phyloP scores from a whole-genome alignment of 2,113 vertebrate genomes.

The Leptocoma aspasia region DNA sequence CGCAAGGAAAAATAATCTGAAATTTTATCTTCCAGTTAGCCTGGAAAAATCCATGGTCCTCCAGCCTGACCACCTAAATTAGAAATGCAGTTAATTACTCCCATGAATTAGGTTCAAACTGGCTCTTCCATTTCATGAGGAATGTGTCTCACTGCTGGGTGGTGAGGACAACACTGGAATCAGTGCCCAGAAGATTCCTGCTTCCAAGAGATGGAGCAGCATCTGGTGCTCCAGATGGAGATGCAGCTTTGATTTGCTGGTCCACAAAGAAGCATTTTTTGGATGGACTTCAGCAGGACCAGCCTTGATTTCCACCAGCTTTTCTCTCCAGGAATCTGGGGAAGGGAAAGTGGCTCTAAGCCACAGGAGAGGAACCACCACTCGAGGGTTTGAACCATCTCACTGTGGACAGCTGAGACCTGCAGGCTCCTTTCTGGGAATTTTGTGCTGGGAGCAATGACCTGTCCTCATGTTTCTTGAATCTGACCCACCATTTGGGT shows the following conservation, averaged over 20 bases:
- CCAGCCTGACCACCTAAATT: not conserved
- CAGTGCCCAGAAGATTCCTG: not conserved
- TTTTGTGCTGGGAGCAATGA: not conserved
- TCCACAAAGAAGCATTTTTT: not conserved
- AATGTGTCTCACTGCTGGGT: not conserved
- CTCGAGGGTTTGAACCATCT: not conserved
- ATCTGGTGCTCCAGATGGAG: not conserved
- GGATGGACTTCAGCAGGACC: not conserved
- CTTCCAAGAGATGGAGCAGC: not conserved
- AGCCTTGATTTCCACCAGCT: not conserved
- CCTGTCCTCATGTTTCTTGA: not conserved
- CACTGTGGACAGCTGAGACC: not conserved
- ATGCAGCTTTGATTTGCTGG: rapidly evolving
- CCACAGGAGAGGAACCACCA: not conserved
- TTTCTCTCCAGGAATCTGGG: not conserved
- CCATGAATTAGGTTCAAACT: not conserved
- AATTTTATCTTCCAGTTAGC: not conserved
- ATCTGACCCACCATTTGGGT: not conserved
- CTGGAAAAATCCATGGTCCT: not conserved
- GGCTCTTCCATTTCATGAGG: not conserved
- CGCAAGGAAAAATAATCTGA: not conserved
- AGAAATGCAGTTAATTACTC: not conserved
- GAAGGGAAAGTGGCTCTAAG: not conserved
- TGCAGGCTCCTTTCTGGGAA: not conserved
- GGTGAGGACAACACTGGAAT: not conserved